Conservation (phyloP, 2,797 vertebrate genomes). For the Labeo calbasu region DNA sequence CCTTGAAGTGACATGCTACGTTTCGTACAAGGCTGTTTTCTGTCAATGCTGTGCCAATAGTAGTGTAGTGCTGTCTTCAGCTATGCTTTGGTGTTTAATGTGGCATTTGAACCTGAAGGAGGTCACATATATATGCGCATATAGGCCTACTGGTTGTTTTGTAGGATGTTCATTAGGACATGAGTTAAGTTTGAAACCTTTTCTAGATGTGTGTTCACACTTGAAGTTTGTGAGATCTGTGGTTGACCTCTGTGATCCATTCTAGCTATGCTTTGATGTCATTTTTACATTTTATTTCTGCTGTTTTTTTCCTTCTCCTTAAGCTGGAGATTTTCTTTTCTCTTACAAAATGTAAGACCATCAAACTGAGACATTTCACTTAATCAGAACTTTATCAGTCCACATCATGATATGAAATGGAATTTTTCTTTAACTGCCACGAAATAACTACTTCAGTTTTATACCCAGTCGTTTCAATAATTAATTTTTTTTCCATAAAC, state of each 20-base stretch:
- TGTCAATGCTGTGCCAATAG: constrained; percentile 43
- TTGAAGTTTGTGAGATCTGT: background rate
- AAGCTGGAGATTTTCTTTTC: background rate
- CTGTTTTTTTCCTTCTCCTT: background rate
- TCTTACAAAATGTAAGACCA: background rate
- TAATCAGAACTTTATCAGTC: background rate
- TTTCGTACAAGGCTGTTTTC: constrained; percentile 49
- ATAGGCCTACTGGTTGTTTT: background rate
- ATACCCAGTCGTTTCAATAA: background rate
- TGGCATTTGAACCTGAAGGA: background rate
- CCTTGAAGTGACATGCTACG: constrained; percentile 50
- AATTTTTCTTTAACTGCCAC: background rate
- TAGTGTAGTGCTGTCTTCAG: constrained; percentile 23
- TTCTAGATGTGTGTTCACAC: background rate
- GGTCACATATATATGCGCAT: background rate
- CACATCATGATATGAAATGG: background rate
- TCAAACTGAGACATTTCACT: constrained; percentile 2
- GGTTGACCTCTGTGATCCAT: background rate
- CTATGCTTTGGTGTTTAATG: constrained; percentile 30
- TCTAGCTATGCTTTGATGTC: background rate
- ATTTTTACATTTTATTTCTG: background rate
- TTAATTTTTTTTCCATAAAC: background rate
- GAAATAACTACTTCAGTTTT: background rate
- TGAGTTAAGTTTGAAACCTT: background rate
- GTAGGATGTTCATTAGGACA: background rate